phyloP scores from a whole-genome alignment of 1,140 invertebrate species.

The Drosophila eugracilis region DNA sequence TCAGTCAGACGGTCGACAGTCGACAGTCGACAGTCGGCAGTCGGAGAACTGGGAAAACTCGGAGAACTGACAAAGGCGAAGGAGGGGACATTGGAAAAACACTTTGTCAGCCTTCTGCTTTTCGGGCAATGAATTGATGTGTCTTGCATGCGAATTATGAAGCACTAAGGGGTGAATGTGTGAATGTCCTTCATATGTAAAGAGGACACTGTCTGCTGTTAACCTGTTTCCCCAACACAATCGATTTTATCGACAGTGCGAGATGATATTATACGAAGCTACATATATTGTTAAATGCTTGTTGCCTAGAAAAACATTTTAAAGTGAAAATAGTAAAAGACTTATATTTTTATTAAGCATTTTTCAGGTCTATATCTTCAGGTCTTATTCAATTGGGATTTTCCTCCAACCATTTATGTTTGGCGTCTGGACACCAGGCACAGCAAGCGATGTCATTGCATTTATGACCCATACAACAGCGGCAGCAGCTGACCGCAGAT shows the following conservation, averaged over 20 bases:
- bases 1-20: conserved; percentile 19
- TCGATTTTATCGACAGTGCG: background rate
- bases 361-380: too few species aligned
- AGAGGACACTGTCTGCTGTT: background rate
- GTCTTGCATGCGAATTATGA: conserved; percentile 66
- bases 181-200: conserved; percentile 9
- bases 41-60: background rate
- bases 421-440: background rate
- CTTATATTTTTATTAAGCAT: too few species aligned
- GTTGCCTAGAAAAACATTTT: too few species aligned
- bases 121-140: conserved; percentile 69
- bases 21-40: conserved; percentile 2
- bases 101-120: conserved; percentile 57
- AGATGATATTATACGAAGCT: too few species aligned
- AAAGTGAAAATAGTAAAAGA: too few species aligned
- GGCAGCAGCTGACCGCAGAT: conserved; percentile 3
- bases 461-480: background rate
- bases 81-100: conserved; percentile 37
- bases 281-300: too few species aligned
- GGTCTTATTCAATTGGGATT: too few species aligned
- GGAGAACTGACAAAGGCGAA: conserved; percentile 4
- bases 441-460: background rate
- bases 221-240: background rate
- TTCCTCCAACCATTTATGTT: background rate
- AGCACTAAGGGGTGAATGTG: conserved; percentile 15